phyloP scores from a whole-genome alignment of 2,888 invertebrate genomes.

The Pseudococcus jackbeardsleyi region DNA sequence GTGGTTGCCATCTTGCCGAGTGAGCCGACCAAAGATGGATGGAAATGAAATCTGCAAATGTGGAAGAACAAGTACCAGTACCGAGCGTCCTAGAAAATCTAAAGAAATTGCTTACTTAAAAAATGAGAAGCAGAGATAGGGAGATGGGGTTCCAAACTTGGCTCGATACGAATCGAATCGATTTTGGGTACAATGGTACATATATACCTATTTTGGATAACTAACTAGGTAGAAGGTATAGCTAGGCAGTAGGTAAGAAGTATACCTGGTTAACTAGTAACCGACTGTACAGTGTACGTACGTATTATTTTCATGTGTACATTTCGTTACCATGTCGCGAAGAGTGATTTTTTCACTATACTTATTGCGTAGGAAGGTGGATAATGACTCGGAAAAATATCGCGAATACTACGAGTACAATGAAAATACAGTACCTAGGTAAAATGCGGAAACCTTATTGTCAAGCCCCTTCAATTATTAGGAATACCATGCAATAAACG shows the following conservation, averaged over 20 bases:
- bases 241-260: no score
- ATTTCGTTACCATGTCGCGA: background rate
- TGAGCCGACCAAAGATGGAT: background rate
- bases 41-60: background rate
- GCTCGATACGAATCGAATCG: background rate
- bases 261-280: no score
- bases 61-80: no score
- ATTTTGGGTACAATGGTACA: background rate
- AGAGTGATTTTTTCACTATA: background rate
- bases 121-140: background rate
- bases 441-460: background rate
- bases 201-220: background rate
- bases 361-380: background rate
- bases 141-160: no score
- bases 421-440: no score
- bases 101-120: background rate
- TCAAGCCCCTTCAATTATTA: constrained; percentile 10
- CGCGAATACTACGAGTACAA: no score
- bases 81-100: background rate
- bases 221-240: background rate
- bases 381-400: background rate
- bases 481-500: background rate
- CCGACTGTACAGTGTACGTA: no score
- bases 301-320: background rate
- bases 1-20: no score